Conservation (phyloP, 2,888 invertebrate species). For the Pycnomerus fuliginosus region DNA sequence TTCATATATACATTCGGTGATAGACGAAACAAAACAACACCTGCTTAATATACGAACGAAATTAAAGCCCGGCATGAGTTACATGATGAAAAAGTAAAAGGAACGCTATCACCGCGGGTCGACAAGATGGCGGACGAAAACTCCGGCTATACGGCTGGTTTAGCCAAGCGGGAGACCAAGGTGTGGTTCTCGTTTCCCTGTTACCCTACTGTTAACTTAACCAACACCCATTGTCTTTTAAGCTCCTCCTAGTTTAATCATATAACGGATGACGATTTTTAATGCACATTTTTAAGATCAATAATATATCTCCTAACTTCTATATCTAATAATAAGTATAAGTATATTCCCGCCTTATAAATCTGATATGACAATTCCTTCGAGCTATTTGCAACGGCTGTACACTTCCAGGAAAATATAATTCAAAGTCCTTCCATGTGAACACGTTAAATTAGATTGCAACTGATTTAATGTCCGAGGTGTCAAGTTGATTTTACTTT, state of each 20-base stretch:
- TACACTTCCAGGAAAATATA: no score
- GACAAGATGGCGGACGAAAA: constrained; percentile 44
- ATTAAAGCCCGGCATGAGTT: constrained; percentile 45
- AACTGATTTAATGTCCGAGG: no score
- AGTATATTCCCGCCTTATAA: no score
- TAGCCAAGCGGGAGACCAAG: constrained; percentile 45
- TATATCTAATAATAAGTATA: no score
- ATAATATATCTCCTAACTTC: no score
- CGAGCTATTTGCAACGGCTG: no score
- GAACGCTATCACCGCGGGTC: constrained; percentile 35
- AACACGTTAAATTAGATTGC: no score
- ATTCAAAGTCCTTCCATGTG: no score
- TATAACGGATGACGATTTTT: no score
- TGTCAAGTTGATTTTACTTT: no score
- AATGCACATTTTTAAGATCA: no score
- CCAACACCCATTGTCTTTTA: constrained; percentile 46
- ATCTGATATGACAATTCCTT: no score
- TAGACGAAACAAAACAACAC: constrained; percentile 35
- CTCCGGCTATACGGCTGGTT: constrained; percentile 21
- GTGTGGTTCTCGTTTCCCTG: constrained; percentile 42
- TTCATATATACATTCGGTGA: constrained; percentile 12
- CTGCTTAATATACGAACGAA: constrained; percentile 43
- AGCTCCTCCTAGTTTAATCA: constrained; percentile 41
- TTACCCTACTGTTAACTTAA: constrained; percentile 40
- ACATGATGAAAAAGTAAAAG: constrained; percentile 24